These are phyloP conservation scores for Adoxophyes honmai DNA, from an alignment of 1,140 invertebrate genomes.

Conservation along the genomic window DNA sequence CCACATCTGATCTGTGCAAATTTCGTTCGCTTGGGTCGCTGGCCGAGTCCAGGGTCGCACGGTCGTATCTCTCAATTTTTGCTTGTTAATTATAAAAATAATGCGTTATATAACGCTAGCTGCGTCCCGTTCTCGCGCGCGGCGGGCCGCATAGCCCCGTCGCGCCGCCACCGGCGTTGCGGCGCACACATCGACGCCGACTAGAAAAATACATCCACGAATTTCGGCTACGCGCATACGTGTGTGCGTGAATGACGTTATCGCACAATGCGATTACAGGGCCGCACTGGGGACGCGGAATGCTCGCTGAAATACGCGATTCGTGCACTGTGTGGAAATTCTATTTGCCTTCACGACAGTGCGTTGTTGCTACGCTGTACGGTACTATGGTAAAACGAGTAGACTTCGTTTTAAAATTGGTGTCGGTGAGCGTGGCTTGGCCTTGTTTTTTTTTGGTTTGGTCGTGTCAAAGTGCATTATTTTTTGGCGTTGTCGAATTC, in stretches of 20 bases:
- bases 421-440: not conserved
- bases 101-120: slow-evolving; percentile 71
- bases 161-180: slow-evolving; percentile 35
- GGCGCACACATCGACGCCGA: slow-evolving; percentile 47
- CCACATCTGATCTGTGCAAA: slow-evolving; percentile 75
- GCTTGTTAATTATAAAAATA: slow-evolving; percentile 77
- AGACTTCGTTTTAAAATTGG: not conserved
- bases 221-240: slow-evolving; percentile 58
- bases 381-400: no score
- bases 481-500: slow-evolving; percentile 34
- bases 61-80: slow-evolving; percentile 73
- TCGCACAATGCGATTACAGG: slow-evolving; percentile 72
- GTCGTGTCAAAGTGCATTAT: slow-evolving; percentile 31
- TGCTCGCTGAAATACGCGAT: not conserved
- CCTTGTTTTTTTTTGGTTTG: not conserved
- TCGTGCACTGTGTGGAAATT: not conserved
- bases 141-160: slow-evolving; percentile 27
- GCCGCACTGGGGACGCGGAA: slow-evolving; percentile 39
- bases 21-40: slow-evolving; percentile 65
- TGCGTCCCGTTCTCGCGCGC: slow-evolving; percentile 31
- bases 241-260: slow-evolving; percentile 74
- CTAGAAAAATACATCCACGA: slow-evolving; percentile 73
- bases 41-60: slow-evolving; percentile 63
- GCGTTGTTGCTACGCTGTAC: slow-evolving; percentile 19
- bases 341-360: slow-evolving; percentile 17